Evolutionary conservation across 2,113 vertebrate species (phyloP).

Genomic region (Emydura subglobosa): DNA sequence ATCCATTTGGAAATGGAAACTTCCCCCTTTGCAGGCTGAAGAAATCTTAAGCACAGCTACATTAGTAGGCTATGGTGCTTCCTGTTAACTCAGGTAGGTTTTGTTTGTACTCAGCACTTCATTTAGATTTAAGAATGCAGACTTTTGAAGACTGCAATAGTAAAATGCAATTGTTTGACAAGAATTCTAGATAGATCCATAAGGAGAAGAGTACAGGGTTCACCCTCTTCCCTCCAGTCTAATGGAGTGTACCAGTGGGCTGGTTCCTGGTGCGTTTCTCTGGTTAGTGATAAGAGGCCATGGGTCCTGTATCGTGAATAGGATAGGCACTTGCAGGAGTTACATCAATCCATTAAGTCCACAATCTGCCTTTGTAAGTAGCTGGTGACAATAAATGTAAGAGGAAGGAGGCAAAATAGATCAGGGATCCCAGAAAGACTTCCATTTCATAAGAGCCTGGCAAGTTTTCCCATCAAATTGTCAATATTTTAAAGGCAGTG

Average conservation of each 20-base stretch:
- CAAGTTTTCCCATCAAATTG: not conserved
- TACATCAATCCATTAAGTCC: not conserved
- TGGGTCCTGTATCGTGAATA: not conserved
- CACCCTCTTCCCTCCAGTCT: not conserved
- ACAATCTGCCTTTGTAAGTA: not conserved
- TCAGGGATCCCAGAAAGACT: not conserved
- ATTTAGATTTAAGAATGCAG: not conserved
- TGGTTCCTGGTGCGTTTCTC: fast-evolving
- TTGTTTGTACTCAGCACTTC: not conserved
- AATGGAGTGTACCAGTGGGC: not conserved
- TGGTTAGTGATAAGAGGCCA: not conserved
- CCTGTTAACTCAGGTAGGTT: not conserved
- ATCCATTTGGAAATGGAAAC: not conserved
- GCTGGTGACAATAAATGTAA: not conserved
- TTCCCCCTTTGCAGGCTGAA: not conserved
- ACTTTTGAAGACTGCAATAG: not conserved
- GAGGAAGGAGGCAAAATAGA: not conserved
- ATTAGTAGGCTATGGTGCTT: not conserved
- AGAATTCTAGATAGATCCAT: not conserved
- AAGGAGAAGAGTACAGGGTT: not conserved
- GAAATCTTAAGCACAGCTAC: not conserved
- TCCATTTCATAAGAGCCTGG: not conserved
- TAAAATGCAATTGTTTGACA: not conserved
- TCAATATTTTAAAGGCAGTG: not conserved
- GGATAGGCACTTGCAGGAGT: not conserved